Base-by-base conservation (phyloP, 2,888 invertebrate genomes). In the Phengaris alcon region DNA sequence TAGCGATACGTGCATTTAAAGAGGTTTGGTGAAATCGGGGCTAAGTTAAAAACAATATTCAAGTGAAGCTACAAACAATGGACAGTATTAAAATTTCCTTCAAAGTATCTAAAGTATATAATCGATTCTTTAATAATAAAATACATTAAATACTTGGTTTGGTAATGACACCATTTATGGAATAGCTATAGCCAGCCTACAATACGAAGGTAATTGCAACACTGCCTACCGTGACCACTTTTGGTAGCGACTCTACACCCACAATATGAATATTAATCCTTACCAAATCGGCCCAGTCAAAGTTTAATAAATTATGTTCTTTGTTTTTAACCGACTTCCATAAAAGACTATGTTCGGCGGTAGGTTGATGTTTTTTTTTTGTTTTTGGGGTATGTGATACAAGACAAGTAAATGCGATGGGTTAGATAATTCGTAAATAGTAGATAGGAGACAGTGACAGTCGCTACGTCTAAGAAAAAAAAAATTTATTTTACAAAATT, bases 221-320 rank as follows among this genome's bases (percentile, higher is more conserved):
- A 83, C 48, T 70, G 54, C 72, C 54, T 54, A 35, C 54, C 13
- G 72, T 52, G 52, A 7, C 51, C 54, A 82, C 78, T 86, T 87
- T 85, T 85, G 88, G 83, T 90, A 89, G 90, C 35, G 35, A 35
- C 79, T 86, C 85, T 87, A 89, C 90, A 84, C 91, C 90, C 84
- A 90, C 85, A 10, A 54, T 74, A 64, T 76, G 78, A 78, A 78
- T 68, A 70, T 54, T 68, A 55, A 48, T 54, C 7, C 44, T 64
- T 44, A 64, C 64, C 64, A 64, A 64, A 64, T 64, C 10, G 35
- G 64, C 35, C 64, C 15, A 64, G 64, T 59, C 59, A 22, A 44
- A 64, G 64, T 59, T 59, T 59, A 59, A 64, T 64, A 64, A 35
- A 64, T 52, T 12, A 12, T 64, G 64, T 44, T 64, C 64, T 64